Conservation (phyloP, 2,113 vertebrate species). For the Ardeotis arabs region DNA sequence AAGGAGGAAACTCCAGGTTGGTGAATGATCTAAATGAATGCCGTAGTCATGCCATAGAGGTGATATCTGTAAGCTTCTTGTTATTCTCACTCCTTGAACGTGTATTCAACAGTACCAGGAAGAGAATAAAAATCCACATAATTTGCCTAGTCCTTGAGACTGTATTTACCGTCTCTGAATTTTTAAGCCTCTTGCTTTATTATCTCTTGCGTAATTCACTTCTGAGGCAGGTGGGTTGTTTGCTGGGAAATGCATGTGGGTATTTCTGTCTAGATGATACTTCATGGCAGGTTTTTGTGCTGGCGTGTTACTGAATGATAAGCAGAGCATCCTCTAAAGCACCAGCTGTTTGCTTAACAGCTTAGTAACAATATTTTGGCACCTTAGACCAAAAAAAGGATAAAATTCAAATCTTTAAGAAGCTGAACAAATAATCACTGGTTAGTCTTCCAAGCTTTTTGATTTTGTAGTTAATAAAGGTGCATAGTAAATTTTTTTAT, state of each 20-base stretch:
- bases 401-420: not conserved
- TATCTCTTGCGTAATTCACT: not conserved
- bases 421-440: not conserved
- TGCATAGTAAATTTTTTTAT: not conserved
- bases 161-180: not conserved
- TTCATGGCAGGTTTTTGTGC: not conserved
- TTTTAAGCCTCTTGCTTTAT: not conserved
- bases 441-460: not conserved
- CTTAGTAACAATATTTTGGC: not conserved
- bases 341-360: not conserved
- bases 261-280: not conserved
- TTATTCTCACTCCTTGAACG: not conserved
- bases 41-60: rapidly evolving
- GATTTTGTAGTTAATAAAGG: not conserved
- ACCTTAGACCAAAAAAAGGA: not conserved
- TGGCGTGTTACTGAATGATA: not conserved
- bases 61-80: not conserved
- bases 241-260: not conserved
- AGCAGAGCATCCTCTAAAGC: not conserved
- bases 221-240: not conserved
- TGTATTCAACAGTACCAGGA: not conserved
- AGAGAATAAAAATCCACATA: not conserved
- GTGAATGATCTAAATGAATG: not conserved
- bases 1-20: not conserved
- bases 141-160: not conserved